phyloP scores from a whole-genome alignment of 1,140 invertebrate species.

The Penaeus japonicus region DNA sequence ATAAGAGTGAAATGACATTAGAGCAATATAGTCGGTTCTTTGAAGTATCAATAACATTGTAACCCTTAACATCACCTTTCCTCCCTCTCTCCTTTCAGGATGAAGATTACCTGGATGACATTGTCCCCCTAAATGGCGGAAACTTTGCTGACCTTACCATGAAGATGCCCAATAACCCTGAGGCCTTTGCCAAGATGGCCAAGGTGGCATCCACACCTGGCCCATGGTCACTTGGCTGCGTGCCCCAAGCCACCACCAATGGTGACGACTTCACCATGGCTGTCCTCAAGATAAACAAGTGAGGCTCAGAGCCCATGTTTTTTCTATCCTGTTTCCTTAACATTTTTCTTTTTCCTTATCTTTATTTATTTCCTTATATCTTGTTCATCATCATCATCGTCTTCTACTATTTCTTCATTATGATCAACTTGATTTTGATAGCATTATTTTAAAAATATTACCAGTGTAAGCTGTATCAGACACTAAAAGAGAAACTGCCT shows the following conservation, averaged over 20 bases:
- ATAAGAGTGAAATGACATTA: no score
- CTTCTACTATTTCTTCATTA: background rate
- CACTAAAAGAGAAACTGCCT: background rate
- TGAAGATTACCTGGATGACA: constrained; percentile 14
- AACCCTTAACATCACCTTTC: no score
- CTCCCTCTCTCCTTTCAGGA: background rate
- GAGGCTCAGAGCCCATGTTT: background rate
- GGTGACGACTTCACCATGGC: constrained; percentile 49
- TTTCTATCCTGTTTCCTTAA: background rate
- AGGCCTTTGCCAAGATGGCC: constrained; percentile 58
- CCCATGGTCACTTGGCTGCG: constrained; percentile 4
- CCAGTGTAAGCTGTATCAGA: no score
- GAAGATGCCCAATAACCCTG: constrained; percentile 46
- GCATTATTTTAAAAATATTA: background rate
- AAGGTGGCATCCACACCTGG: constrained; percentile 53
- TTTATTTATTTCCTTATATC: background rate
- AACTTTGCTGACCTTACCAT: constrained; percentile 60
- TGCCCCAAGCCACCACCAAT: constrained; percentile 7
- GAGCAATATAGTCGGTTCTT: no score
- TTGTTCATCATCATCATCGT: background rate
- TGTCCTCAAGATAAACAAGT: background rate
- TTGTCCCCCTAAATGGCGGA: constrained; percentile 50
- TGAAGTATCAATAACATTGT: no score
- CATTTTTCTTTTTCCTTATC: no score
- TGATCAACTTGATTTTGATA: background rate